These are phyloP conservation scores for Lota lota DNA, from an alignment of 2,113 vertebrate species.

Conservation along the genomic window DNA sequence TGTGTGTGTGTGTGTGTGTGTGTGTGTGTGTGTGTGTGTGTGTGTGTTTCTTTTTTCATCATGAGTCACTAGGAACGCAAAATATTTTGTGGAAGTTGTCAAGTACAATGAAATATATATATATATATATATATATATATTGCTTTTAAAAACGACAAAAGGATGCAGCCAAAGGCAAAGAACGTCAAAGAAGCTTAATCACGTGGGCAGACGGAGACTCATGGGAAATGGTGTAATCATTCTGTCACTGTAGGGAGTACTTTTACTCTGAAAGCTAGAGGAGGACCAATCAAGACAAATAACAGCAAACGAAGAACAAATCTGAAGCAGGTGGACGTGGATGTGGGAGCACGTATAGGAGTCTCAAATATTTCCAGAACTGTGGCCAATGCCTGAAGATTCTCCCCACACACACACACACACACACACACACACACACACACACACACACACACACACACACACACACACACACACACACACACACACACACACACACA, in stretches of 20 bases:
- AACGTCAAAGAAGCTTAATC: no score
- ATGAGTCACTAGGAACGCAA: no score
- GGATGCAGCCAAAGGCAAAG: no score
- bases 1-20: no score
- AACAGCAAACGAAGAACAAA: not conserved
- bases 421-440: constrained; percentile 13
- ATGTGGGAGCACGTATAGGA: not conserved
- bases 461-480: not conserved
- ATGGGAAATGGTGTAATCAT: not conserved
- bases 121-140: no score
- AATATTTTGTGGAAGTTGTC: no score
- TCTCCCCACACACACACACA: constrained; percentile 2
- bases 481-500: constrained; percentile 1
- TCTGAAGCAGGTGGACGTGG: not conserved
- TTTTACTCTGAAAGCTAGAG: no score
- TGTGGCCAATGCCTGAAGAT: not conserved
- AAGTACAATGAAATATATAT: no score
- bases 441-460: not conserved
- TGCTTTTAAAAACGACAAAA: no score
- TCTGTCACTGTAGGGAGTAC: not conserved
- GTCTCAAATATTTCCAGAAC: not conserved
- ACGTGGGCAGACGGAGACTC: no score
- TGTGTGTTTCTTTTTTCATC: no score
- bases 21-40: no score
- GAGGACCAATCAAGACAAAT: not conserved